phyloP scores from a whole-genome alignment of 2,113 vertebrate genomes.

The Melanotaenia duboulayi region DNA sequence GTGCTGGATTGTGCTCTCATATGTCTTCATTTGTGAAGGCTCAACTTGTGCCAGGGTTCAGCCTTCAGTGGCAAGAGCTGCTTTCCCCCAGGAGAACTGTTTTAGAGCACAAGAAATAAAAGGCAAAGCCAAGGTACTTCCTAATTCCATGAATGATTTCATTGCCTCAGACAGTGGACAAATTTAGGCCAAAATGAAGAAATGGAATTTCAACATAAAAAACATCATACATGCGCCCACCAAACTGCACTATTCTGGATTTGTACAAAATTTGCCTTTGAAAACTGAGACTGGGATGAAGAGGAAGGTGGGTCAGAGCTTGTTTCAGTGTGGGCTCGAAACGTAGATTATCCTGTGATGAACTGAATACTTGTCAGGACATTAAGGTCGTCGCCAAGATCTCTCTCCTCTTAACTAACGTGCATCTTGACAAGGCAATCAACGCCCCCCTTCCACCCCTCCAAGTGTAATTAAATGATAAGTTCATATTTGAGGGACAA shows the following conservation, averaged over 20 bases:
- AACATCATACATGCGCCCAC: constrained; percentile 39
- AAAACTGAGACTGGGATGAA: constrained; percentile 2
- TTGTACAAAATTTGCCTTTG: constrained; percentile 9
- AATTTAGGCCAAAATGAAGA: constrained; percentile 67
- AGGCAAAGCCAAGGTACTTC: constrained; percentile 81
- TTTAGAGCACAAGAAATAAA: constrained; percentile 80
- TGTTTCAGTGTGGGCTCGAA: constrained; percentile 58
- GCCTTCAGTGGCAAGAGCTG: constrained; percentile 81
- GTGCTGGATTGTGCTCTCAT: constrained; percentile 73
- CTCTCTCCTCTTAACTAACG: constrained; percentile 88
- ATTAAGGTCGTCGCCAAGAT: constrained; percentile 78
- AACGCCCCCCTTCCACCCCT: constrained; percentile 62
- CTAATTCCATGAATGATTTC: constrained; percentile 81
- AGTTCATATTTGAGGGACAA: constrained; percentile 91
- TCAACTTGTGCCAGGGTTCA: constrained; percentile 80
- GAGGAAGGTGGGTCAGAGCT: constrained; percentile 57
- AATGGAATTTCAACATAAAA: constrained; percentile 73
- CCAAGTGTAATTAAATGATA: constrained; percentile 92
- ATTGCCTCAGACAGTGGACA: constrained; percentile 79
- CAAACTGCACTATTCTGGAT: constrained; percentile 22
- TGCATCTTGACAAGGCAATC: constrained; percentile 86
- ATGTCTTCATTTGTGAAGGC: constrained; percentile 85
- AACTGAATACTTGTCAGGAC: constrained; percentile 73
- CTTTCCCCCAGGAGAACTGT: constrained; percentile 80
- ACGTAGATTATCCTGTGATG: constrained; percentile 79